These are phyloP conservation scores for Nineta flava DNA, from an alignment of 2,888 invertebrate genomes.

Conservation along the genomic window DNA sequence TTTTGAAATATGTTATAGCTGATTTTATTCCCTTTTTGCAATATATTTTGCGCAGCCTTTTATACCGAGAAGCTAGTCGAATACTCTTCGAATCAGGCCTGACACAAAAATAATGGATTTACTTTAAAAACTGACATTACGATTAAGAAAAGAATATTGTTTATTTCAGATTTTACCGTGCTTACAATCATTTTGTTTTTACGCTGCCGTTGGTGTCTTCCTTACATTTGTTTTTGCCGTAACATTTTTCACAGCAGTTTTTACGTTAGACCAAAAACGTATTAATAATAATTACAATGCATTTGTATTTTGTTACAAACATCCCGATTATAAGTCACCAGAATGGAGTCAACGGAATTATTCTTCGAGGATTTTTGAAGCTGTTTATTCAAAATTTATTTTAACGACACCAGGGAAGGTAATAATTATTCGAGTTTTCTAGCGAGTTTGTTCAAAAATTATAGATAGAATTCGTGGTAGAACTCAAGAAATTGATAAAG, in stretches of 20 bases:
- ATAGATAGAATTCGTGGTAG: too few relatives aligned
- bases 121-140: slow-evolving; percentile 1
- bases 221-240: slow-evolving; percentile 60
- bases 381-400: slow-evolving; percentile 45
- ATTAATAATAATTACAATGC: slow-evolving; percentile 47
- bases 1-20: too few relatives aligned
- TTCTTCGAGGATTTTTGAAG: slow-evolving; percentile 39
- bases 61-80: too few relatives aligned
- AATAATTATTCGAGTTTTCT: slow-evolving; percentile 10
- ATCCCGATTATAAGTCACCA: slow-evolving; percentile 35
- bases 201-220: slow-evolving; percentile 60
- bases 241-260: slow-evolving; percentile 67
- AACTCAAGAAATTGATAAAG: too few relatives aligned
- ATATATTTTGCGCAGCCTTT: too few relatives aligned
- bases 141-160: background rate
- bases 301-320: slow-evolving; percentile 46
- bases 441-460: too few relatives aligned
- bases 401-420: slow-evolving; percentile 51
- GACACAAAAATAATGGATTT: too few relatives aligned
- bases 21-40: too few relatives aligned
- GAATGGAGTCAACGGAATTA: slow-evolving; percentile 36
- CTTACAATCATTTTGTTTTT: slow-evolving; percentile 66
- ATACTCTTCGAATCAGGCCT: too few relatives aligned
- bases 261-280: slow-evolving; percentile 53
- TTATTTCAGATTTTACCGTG: slow-evolving; percentile 53